phyloP scores from a whole-genome alignment of 1,140 invertebrate genomes.

The Zaprionus nigranus region DNA sequence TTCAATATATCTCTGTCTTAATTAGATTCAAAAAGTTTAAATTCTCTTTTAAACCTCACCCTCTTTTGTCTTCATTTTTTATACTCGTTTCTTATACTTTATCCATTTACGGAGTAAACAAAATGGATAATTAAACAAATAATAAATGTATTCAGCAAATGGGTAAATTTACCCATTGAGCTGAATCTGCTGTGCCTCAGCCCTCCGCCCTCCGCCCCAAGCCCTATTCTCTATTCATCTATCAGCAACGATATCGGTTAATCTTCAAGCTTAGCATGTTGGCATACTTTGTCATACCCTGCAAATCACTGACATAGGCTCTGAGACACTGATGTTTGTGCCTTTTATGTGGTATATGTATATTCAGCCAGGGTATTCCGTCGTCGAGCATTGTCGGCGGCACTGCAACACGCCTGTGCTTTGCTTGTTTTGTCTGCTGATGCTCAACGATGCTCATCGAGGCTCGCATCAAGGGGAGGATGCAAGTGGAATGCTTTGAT shows the following conservation, averaged over 20 bases:
- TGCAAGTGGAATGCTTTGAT: constrained; percentile 17
- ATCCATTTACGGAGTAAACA: not conserved
- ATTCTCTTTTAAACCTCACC: too few relatives aligned
- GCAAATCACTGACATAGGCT: not conserved
- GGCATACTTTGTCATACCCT: not conserved
- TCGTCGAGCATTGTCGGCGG: not conserved
- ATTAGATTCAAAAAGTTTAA: not conserved
- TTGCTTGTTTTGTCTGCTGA: constrained; percentile 6
- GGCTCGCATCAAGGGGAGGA: not conserved
- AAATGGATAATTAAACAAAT: not conserved
- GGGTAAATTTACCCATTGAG: not conserved
- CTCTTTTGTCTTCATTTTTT: too few relatives aligned
- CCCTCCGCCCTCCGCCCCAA: not conserved
- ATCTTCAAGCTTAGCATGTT: constrained; percentile 1
- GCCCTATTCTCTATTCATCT: not conserved
- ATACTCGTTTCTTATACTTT: not conserved
- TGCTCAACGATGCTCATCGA: not conserved
- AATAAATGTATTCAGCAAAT: constrained; percentile 1
- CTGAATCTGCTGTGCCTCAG: not conserved
- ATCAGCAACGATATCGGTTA: not conserved
- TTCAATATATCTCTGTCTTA: not conserved
- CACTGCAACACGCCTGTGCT: not conserved
- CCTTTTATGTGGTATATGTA: not conserved
- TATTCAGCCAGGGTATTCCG: not conserved
- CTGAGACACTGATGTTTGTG: not conserved